Evolutionary conservation across 2,113 vertebrate genomes (phyloP).

Genomic region (Riparia riparia): DNA sequence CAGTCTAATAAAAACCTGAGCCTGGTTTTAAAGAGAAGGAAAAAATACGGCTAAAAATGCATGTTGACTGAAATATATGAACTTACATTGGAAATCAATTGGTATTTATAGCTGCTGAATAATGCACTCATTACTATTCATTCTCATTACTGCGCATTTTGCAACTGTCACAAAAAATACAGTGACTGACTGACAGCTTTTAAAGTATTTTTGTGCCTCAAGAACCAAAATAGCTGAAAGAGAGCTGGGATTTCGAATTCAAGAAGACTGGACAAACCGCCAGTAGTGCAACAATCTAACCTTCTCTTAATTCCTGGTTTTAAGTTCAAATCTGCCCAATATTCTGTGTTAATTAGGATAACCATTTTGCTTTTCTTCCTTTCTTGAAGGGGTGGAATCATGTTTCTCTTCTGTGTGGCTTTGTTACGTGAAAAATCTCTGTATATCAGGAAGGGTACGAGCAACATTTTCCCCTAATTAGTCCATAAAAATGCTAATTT

Average conservation of each 20-base stretch:
- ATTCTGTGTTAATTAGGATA: not conserved
- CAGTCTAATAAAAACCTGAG: conserved; percentile 18
- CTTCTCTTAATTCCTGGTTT: not conserved
- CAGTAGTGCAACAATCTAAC: not conserved
- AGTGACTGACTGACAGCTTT: conserved; percentile 54
- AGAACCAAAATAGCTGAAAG: conserved; percentile 45
- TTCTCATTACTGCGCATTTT: conserved; percentile 46
- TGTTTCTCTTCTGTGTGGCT: not conserved
- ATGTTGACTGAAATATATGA: not conserved
- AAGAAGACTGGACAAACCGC: not conserved
- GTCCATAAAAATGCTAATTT: conserved; percentile 67
- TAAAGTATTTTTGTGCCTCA: conserved; percentile 54
- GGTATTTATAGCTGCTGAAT: conserved; percentile 54
- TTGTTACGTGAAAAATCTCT: not conserved
- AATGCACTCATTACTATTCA: conserved; percentile 61
- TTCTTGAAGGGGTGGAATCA: not conserved
- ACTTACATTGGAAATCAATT: not conserved
- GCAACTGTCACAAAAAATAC: conserved; percentile 50
- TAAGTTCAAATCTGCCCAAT: not conserved
- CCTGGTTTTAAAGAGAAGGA: not conserved
- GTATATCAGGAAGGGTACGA: not conserved
- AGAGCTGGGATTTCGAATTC: not conserved
- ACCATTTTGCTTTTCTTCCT: not conserved
- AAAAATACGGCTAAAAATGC: not conserved
- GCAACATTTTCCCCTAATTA: conserved; percentile 46